These are phyloP conservation scores for Venustaconcha ellipsiformis DNA, from an alignment of 1,140 invertebrate genomes.

Conservation along the genomic window DNA sequence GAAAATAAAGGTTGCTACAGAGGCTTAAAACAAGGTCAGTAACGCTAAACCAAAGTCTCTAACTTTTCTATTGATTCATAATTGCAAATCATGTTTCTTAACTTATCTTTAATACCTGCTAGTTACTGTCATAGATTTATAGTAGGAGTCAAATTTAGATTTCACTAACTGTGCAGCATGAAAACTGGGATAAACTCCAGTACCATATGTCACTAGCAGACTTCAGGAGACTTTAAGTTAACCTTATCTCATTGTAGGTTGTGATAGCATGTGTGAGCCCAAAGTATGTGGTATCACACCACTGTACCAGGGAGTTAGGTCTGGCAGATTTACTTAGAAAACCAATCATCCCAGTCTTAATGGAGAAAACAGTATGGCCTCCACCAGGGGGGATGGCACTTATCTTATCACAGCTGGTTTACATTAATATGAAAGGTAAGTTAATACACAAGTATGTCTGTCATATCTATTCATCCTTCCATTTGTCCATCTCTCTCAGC, in stretches of 20 bases:
- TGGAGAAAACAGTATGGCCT: constrained; percentile 69
- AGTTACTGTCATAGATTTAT: too few relatives aligned
- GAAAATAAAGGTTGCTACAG: too few relatives aligned
- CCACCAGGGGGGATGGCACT: constrained; percentile 70
- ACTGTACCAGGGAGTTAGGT: constrained; percentile 69
- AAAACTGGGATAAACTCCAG: too few relatives aligned
- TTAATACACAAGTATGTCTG: neutral
- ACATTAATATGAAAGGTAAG: constrained; percentile 69
- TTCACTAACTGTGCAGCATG: too few relatives aligned
- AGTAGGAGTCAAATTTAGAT: too few relatives aligned
- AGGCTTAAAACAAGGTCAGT: too few relatives aligned
- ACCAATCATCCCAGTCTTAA: constrained; percentile 70
- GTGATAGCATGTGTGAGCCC: constrained; percentile 69
- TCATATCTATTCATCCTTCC: neutral
- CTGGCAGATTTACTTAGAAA: constrained; percentile 70
- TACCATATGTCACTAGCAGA: too few relatives aligned
- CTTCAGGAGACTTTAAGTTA: too few relatives aligned
- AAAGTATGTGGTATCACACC: constrained; percentile 68
- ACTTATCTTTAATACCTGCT: too few relatives aligned
- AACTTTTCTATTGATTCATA: neutral
- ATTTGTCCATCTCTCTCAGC: neutral
- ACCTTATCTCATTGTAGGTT: constrained; percentile 38
- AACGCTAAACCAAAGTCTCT: too few relatives aligned
- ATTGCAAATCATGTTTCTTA: neutral
- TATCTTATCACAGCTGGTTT: constrained; percentile 69